Conservation (phyloP, 2,888 invertebrate species). For the Tinea pellionella region DNA sequence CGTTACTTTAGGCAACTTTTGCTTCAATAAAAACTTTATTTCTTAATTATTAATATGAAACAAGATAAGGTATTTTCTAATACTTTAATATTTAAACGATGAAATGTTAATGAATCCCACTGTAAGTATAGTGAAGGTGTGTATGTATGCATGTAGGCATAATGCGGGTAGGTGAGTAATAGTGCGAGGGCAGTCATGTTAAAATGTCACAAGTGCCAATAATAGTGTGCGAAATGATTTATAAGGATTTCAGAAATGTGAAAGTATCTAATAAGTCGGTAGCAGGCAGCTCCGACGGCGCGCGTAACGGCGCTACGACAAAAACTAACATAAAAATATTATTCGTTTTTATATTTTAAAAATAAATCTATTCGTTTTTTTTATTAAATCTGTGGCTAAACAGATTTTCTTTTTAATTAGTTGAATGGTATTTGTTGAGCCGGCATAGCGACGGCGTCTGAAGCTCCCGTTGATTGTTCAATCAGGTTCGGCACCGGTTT, state of each 20-base stretch:
- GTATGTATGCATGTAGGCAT: neutral
- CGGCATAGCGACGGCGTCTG: no score
- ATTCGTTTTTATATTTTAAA: neutral
- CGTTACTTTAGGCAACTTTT: no score
- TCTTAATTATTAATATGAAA: no score
- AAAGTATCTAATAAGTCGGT: neutral
- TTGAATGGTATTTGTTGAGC: no score
- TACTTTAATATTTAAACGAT: no score
- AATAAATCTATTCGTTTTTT: neutral
- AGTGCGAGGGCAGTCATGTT: neutral
- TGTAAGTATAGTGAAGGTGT: no score
- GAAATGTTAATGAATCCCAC: no score
- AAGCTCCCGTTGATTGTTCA: no score
- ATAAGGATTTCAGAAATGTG: neutral
- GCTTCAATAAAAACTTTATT: no score
- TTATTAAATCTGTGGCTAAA: no score
- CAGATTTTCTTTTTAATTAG: no score
- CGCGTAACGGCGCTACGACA: neutral
- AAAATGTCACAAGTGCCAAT: neutral
- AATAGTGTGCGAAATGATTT: neutral
- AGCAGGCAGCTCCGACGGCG: neutral
- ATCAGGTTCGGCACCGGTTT: constrained; percentile 92
- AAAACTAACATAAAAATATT: neutral
- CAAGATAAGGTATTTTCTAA: no score
- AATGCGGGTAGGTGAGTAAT: neutral